phyloP scores from a whole-genome alignment of 2,888 invertebrate genomes.

The Drosophila multiciliata region DNA sequence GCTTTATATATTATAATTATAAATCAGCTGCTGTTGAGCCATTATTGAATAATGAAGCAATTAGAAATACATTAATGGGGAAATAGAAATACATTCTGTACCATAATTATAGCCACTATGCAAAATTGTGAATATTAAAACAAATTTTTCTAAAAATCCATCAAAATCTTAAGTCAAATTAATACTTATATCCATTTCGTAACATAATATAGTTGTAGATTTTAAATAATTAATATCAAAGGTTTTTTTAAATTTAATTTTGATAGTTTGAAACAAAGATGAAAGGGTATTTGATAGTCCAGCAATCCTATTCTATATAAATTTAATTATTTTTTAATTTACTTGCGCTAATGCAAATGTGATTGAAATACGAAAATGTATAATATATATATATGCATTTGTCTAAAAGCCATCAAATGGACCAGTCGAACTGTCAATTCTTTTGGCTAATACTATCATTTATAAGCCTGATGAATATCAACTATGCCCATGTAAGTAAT shows the following conservation, averaged over 20 bases:
- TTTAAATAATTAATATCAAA: background rate
- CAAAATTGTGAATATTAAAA: background rate
- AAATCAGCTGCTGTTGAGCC: background rate
- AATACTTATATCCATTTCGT: background rate
- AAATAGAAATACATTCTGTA: background rate
- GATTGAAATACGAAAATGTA: background rate
- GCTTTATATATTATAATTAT: too few species aligned
- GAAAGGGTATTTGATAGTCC: background rate
- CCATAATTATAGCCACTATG: background rate
- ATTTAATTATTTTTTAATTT: background rate
- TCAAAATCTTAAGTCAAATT: background rate
- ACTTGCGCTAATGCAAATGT: background rate
- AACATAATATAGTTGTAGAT: background rate
- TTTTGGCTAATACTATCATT: background rate
- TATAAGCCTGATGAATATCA: constrained; percentile 1
- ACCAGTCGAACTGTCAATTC: constrained; percentile 14
- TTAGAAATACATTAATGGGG: background rate
- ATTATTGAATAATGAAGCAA: background rate
- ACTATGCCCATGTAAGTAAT: constrained; percentile 15
- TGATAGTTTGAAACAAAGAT: background rate
- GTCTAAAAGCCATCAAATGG: background rate
- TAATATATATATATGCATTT: background rate
- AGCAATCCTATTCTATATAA: background rate
- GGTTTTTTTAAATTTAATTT: background rate
- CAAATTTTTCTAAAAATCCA: background rate